Evolutionary conservation across 2,113 vertebrate genomes (phyloP), one percentile per base, ranked within the genome.

Genomic region (Lepus europaeus): DNA sequence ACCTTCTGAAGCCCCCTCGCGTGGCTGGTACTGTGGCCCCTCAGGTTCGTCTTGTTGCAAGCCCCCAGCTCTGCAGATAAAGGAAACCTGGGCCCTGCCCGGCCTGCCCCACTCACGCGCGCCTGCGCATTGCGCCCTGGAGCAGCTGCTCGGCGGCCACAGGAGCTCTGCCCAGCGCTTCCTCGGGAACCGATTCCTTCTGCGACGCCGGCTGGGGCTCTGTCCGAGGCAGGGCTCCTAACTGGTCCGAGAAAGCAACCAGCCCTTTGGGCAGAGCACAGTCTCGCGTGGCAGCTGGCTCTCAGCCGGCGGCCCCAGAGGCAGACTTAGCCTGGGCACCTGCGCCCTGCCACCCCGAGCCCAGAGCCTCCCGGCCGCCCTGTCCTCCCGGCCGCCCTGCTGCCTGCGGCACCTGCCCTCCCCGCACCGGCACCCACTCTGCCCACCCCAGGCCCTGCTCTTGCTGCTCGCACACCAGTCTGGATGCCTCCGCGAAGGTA

Each of bases 241-340:
- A 89, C 94, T 66, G 92, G 74, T 72, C 6, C 20, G n/a, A 81
- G 84, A 72, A 88, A 86, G 70, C 51, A 63, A 87, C 74, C 19
- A 61, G 89, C 45, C 70, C 51, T 77, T 56, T 9, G 29, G 2
- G 20, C 29, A 64, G 84, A 22, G 69, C n/a, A n/a, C 23, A 1
- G 76, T 3, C 31, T 80, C 49, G 78, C 89, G 39, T 79, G 88
- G 61, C 84, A 93, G 84, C 51, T 85, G 2, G 39, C 49, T n/a
- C 27, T 56, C 23, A 63, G 5, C 8, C 59, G 9, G 14, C 2
- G 25, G 80, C 31, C 53, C 23, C 45, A 29, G 77, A 0, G 7
- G 51, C 53, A 14, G n/a, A 29, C 53, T 61, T 29, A 4, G 53
- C 68, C n/a, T 79, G 6, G 64, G 49, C 25, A 4, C 64, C 45